Evolutionary conservation across 2,888 invertebrate species (phyloP).

Genomic region (Strigamia crassipes): DNA sequence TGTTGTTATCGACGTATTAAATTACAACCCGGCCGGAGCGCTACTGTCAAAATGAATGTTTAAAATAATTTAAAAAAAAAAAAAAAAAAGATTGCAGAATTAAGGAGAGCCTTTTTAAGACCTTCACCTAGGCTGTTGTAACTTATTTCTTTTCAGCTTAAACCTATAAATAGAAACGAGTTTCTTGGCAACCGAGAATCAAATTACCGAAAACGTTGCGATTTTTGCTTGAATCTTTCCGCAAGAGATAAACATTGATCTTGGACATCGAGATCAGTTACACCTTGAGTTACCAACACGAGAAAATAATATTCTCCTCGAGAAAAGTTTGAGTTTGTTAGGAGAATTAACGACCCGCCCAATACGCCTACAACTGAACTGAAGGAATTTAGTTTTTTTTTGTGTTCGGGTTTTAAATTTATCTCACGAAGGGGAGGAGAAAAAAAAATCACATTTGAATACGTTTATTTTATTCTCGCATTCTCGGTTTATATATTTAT

Average conservation of each 20-base stretch:
- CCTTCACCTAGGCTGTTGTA: slow-evolving; percentile 37
- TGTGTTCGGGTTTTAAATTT: not conserved
- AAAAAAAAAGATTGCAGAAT: not conserved
- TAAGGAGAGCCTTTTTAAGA: slow-evolving; percentile 9
- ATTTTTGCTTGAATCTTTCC: not conserved
- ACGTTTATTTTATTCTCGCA: not conserved
- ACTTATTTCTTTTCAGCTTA: slow-evolving; percentile 19
- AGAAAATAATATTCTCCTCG: not conserved
- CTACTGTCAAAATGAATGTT: slow-evolving; percentile 13
- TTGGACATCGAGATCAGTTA: slow-evolving; percentile 19
- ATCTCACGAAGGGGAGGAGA: not conserved
- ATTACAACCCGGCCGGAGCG: not conserved
- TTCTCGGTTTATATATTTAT: not conserved
- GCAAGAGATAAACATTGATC: slow-evolving; percentile 36
- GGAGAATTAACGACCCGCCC: not conserved
- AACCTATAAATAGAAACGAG: slow-evolving; percentile 26
- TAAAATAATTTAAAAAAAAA: too few relatives aligned
- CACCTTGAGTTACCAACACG: slow-evolving; percentile 10
- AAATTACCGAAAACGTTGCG: not conserved
- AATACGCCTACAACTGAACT: not conserved
- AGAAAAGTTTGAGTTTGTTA: not conserved
- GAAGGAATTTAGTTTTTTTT: not conserved
- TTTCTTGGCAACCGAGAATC: slow-evolving; percentile 29
- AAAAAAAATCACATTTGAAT: not conserved
- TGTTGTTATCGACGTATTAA: slow-evolving; percentile 16